Base-by-base conservation (phyloP, 2,113 vertebrate species). In the Trematocara marginatum region DNA sequence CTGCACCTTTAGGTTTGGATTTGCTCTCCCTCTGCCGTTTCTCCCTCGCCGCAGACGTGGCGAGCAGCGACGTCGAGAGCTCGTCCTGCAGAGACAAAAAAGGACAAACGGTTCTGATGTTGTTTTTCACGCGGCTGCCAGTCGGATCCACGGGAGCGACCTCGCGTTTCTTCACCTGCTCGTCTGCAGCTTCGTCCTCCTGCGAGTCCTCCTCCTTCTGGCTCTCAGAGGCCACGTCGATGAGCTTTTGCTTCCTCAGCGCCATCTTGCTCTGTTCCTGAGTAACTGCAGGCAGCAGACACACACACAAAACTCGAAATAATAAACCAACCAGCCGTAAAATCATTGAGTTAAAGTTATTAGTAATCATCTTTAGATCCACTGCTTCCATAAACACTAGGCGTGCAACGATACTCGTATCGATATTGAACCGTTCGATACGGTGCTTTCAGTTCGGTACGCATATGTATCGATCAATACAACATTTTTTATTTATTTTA, bases 51-150 rank as follows among this genome's bases (percentile, higher is more conserved):
- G 86, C 18, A 2, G 74, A 4, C 1, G 78, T 3, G 2, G 59
- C 5, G 3, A 87, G 82, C 80, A 80, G 82, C 1, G 56, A 84
- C 3, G 57, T 8, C 0, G 88, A 87, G 45, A 31, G 6, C 64
- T 92, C 87, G 3, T 92, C 92, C 94, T 94, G 78, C 5, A 85
- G 80, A 11, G 78, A 78, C 56, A 83, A 26, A 82, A 0, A 45
- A 12, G 34, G 7, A 40, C 10, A 7, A 11, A 31, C 6, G 0
- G 10, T 6, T 53, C 45, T 15, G 29, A 52, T 40, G 31, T 2
- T 40, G 11, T 6, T 6, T n/a, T 74, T 74, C 3, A 20, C 3
- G 7, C 1, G 0, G 40, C 7, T 6, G 23, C 23, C 45, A 31
- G 45, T 76, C 45, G 45, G 26, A 12, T 51, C 26, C 15, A 76